These are phyloP conservation scores for Trichogramma pretiosum DNA, from an alignment of 1,140 invertebrate genomes.

Conservation along the genomic window DNA sequence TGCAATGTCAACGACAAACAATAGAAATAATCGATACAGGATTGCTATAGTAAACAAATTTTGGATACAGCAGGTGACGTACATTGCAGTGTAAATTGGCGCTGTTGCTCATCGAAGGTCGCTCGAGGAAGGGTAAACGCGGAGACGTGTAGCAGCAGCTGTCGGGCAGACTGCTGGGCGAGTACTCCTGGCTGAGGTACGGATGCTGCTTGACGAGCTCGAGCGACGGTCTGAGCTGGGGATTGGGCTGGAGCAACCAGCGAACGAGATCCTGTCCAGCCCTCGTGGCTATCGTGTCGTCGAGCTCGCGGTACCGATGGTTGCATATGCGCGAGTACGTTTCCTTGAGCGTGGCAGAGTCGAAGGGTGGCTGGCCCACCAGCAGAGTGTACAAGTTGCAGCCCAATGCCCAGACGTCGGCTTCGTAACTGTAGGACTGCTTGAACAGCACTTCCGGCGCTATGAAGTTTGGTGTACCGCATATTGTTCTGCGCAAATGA, in stretches of 20 bases:
- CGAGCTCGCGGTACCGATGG: constrained; percentile 57
- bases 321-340: constrained; percentile 59
- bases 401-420: constrained; percentile 65
- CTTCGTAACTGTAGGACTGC: constrained; percentile 59
- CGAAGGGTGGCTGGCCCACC: constrained; percentile 64
- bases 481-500: constrained; percentile 57
- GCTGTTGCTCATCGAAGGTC: too few relatives aligned
- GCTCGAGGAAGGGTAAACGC: constrained; percentile 14
- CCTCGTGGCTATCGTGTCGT: constrained; percentile 39
- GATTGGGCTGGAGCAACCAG: constrained; percentile 51
- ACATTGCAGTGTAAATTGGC: too few relatives aligned
- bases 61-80: too few relatives aligned
- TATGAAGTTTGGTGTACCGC: constrained; percentile 70
- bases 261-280: constrained; percentile 51
- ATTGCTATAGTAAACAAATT: too few relatives aligned
- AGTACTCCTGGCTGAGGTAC: constrained; percentile 49
- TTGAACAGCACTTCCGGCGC: constrained; percentile 64
- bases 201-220: constrained; percentile 51
- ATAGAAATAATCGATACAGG: neutral
- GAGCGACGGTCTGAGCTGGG: constrained; percentile 50
- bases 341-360: constrained; percentile 51
- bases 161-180: constrained; percentile 30
- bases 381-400: constrained; percentile 57
- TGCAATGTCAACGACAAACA: too few relatives aligned
- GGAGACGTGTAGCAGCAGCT: constrained; percentile 35